Percentiles rank a stretch among this genome's conserved stretches.
Conservation (phyloP, 2,113 vertebrate genomes). For the Camarhynchus parvulus region DNA sequence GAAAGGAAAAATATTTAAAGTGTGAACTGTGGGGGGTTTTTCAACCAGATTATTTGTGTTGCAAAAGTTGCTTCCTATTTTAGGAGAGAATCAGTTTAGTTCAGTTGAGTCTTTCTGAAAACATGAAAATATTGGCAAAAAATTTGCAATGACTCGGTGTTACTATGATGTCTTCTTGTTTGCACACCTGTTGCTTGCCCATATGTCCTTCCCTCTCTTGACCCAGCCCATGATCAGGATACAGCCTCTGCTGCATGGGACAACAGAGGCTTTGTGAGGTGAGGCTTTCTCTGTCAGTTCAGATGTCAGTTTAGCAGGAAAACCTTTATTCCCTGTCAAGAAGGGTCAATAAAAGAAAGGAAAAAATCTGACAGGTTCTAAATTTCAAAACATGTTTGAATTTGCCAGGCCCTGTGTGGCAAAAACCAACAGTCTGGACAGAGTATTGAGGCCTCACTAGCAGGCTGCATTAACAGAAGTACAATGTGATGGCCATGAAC, state of each 20-base stretch:
- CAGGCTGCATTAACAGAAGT: not conserved
- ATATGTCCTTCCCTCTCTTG: not conserved
- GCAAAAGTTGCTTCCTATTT: not conserved
- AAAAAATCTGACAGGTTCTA: not conserved
- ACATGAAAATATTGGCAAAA: not conserved
- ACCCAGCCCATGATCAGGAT: not conserved
- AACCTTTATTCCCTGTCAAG: not conserved
- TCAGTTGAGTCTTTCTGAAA: not conserved
- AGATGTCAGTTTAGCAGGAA: not conserved
- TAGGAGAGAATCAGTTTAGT: not conserved
- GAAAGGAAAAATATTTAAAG: not conserved
- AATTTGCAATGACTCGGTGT: accelerated
- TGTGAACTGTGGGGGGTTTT: not conserved
- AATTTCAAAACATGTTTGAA: not conserved
- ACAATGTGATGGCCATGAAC: not conserved
- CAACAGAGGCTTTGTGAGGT: not conserved
- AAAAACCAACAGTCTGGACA: not conserved
- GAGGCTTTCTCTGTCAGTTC: not conserved
- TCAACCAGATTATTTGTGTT: not conserved
- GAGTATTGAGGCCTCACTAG: not conserved
- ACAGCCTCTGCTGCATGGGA: not conserved
- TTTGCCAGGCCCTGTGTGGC: not conserved
- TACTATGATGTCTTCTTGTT: not conserved
- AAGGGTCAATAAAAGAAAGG: not conserved
- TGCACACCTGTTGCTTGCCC: not conserved